Conservation (phyloP, 2,113 vertebrate genomes). For the Erpornis zantholeuca region DNA sequence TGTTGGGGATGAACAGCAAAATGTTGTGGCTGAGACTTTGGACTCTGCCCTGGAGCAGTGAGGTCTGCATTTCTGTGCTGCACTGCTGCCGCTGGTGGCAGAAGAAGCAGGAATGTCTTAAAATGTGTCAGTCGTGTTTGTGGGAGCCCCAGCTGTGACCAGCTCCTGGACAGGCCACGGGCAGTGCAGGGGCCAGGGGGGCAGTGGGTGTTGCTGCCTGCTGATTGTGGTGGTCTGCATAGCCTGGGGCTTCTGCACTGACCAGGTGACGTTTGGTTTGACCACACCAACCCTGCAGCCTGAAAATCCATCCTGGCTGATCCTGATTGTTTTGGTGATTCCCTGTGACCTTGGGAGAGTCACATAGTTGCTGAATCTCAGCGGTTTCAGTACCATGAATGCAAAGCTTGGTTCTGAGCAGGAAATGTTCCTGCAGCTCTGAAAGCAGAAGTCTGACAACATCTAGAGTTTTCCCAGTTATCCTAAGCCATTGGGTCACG, state of each 20-base stretch:
- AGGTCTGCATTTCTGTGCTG: background rate
- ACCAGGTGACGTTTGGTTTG: background rate
- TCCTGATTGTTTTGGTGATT: background rate
- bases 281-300: background rate
- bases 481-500: background rate
- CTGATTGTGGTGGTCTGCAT: too few species aligned
- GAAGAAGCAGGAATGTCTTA: background rate
- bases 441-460: background rate
- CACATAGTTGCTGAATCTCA: rapidly evolving
- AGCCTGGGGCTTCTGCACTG: background rate
- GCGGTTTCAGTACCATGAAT: rapidly evolving
- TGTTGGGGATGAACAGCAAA: background rate
- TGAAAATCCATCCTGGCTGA: background rate
- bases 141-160: background rate
- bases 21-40: background rate
- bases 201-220: background rate
- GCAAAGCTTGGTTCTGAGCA: background rate
- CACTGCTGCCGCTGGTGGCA: background rate
- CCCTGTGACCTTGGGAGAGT: background rate
- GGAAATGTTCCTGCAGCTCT: background rate
- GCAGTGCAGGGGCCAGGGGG: background rate
- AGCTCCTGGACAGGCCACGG: rapidly evolving
- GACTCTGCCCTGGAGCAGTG: background rate
- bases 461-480: background rate
- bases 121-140: rapidly evolving